Evolutionary conservation across 2,113 vertebrate species (phyloP).

Genomic region (Scartelaos histophorus): DNA sequence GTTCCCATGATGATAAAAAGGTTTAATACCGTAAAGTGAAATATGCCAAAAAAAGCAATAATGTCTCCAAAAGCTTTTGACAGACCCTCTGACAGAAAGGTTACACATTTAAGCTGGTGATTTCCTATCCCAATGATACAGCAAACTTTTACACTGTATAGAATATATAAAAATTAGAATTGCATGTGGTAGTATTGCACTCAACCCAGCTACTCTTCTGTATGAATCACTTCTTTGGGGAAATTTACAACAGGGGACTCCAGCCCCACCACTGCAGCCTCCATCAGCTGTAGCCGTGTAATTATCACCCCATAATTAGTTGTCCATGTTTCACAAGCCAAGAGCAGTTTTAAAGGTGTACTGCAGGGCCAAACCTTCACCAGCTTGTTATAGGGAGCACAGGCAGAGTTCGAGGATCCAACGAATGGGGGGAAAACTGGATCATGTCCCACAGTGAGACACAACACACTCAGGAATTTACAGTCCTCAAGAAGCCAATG

Average conservation of each 20-base stretch:
- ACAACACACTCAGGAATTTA: conserved; percentile 65
- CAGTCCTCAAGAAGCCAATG: conserved; percentile 70
- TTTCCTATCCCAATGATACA: neutral
- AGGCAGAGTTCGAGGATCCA: conserved; percentile 16
- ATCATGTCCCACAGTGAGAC: conserved; percentile 49
- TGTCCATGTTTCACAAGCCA: conserved; percentile 37
- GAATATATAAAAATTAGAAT: neutral
- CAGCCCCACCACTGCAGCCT: conserved; percentile 11
- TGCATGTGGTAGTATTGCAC: neutral
- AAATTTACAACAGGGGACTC: conserved; percentile 21
- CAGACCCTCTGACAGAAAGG: too few species aligned
- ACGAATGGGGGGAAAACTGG: conserved; percentile 44
- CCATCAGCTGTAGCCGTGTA: conserved; percentile 43
- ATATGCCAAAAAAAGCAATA: too few species aligned
- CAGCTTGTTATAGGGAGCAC: conserved; percentile 36
- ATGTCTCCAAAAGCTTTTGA: too few species aligned
- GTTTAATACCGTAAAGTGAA: too few species aligned
- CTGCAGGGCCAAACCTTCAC: conserved; percentile 26
- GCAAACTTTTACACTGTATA: neutral
- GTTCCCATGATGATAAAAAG: too few species aligned
- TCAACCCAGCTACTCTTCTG: neutral
- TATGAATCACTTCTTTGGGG: conserved; percentile 30
- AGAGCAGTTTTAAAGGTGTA: conserved; percentile 28
- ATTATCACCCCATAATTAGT: conserved; percentile 64
- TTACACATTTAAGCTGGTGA: neutral